These are phyloP conservation scores for Synergus gifuensis DNA, from an alignment of 2,888 invertebrate species.

Conservation along the genomic window DNA sequence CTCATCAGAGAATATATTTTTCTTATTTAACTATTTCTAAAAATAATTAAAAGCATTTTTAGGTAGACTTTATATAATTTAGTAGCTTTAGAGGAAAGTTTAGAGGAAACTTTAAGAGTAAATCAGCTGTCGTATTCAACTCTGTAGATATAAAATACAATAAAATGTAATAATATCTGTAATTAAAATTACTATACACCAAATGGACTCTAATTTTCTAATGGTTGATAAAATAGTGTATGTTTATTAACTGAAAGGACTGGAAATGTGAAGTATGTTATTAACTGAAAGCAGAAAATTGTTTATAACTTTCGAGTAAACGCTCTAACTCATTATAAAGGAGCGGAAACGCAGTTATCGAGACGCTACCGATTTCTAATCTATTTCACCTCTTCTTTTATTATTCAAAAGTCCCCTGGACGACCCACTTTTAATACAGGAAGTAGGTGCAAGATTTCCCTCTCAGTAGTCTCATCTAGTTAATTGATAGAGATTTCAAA, in stretches of 20 bases:
- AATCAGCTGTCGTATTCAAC: too few relatives aligned
- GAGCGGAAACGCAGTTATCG: slow-evolving; percentile 30
- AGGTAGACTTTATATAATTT: too few relatives aligned
- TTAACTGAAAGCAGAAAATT: slow-evolving; percentile 39
- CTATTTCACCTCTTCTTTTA: slow-evolving; percentile 41
- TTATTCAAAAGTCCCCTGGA: slow-evolving; percentile 33
- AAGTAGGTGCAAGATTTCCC: slow-evolving; percentile 28
- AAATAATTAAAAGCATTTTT: too few relatives aligned
- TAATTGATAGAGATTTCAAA: slow-evolving; percentile 21
- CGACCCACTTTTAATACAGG: slow-evolving; percentile 36
- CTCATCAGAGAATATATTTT: too few relatives aligned
- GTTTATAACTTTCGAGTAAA: slow-evolving; percentile 37
- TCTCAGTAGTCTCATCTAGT: slow-evolving; percentile 16
- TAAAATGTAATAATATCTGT: too few relatives aligned
- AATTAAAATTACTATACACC: too few relatives aligned
- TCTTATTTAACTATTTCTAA: too few relatives aligned
- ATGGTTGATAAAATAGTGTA: too few relatives aligned
- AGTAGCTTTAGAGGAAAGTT: too few relatives aligned
- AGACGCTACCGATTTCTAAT: slow-evolving; percentile 37
- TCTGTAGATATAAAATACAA: too few relatives aligned
- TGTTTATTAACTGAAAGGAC: background rate
- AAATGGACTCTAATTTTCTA: too few relatives aligned
- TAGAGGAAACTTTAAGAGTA: too few relatives aligned
- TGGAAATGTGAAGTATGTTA: background rate
- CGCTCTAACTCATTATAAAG: slow-evolving; percentile 24